Evolutionary conservation across 2,888 invertebrate genomes (phyloP).

Genomic region (Parapristionchus giblindavisi): DNA sequence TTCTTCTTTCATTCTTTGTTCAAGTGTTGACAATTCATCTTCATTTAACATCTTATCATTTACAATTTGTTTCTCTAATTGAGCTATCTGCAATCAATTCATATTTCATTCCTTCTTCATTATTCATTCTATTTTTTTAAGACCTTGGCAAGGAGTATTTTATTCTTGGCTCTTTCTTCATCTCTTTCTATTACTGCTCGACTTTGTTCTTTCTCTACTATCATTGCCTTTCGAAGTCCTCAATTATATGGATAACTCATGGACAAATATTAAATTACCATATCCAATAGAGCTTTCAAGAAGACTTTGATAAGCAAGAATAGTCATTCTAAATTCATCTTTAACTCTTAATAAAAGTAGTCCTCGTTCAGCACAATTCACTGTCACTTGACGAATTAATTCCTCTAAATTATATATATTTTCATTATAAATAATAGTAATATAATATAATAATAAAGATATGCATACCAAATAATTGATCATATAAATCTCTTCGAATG

Average conservation of each 20-base stretch:
- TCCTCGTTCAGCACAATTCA: constrained; percentile 95
- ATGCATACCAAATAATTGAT: constrained; percentile 60
- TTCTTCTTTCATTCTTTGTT: constrained; percentile 64
- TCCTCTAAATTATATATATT: constrained; percentile 76
- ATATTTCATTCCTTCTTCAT: too few species aligned
- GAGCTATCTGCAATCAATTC: constrained; percentile 53
- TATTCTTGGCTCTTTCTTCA: constrained; percentile 46
- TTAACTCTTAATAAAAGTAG: constrained; percentile 88
- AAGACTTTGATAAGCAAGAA: constrained; percentile 93
- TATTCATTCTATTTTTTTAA: neutral
- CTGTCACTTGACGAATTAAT: constrained; percentile 88
- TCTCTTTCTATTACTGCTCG: constrained; percentile 52
- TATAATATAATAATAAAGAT: neutral
- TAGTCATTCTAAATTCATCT: constrained; percentile 94
- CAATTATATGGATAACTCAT: neutral
- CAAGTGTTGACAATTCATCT: constrained; percentile 63
- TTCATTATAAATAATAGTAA: constrained; percentile 3
- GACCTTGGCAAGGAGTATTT: constrained; percentile 45
- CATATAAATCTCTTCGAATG: constrained; percentile 61
- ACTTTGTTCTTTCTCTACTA: constrained; percentile 79
- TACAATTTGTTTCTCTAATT: constrained; percentile 61
- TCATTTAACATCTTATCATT: constrained; percentile 59
- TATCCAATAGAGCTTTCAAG: constrained; percentile 97
- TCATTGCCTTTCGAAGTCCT: constrained; percentile 90
- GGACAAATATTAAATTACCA: constrained; percentile 73